Percentiles rank a stretch among this genome's conserved stretches.
Conservation (phyloP, 2,797 vertebrate genomes). For the Scleropages formosus region DNA sequence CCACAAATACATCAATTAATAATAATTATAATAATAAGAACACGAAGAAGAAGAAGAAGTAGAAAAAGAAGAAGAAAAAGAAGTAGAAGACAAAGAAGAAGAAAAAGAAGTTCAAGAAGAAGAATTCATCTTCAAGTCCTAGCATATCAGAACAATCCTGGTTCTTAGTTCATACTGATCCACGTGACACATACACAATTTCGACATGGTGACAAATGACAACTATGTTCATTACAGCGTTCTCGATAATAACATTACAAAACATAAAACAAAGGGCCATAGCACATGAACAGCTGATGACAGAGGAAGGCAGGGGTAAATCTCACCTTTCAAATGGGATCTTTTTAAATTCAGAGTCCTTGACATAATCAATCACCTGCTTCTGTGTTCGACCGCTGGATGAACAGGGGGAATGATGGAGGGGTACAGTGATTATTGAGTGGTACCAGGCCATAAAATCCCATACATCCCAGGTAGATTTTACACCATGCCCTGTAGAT, state of each 20-base stretch:
- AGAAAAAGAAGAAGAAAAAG: too few relatives aligned
- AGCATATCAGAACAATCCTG: too few relatives aligned
- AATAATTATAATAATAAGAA: too few relatives aligned
- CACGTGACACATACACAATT: too few relatives aligned
- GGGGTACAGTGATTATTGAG: not conserved
- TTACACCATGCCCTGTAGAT: not conserved
- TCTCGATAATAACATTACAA: not conserved
- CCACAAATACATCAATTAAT: too few relatives aligned
- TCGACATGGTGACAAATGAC: too few relatives aligned
- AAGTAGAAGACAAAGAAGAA: too few relatives aligned
- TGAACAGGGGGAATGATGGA: not conserved
- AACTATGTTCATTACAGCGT: not conserved
- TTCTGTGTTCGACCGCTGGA: constrained; percentile 94
- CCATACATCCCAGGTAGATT: not conserved
- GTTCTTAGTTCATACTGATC: too few relatives aligned
- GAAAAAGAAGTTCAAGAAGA: too few relatives aligned
- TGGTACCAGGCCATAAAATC: not conserved
- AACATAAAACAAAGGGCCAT: not conserved
- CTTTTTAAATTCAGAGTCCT: constrained; percentile 94
- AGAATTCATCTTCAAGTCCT: too few relatives aligned
- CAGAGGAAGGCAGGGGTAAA: constrained; percentile 13
- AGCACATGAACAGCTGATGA: not conserved
- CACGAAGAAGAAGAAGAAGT: too few relatives aligned
- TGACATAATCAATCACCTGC: constrained; percentile 96
- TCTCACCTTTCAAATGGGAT: constrained; percentile 94